phyloP scores from a whole-genome alignment of 2,113 vertebrate species.

The Alectura lathami region DNA sequence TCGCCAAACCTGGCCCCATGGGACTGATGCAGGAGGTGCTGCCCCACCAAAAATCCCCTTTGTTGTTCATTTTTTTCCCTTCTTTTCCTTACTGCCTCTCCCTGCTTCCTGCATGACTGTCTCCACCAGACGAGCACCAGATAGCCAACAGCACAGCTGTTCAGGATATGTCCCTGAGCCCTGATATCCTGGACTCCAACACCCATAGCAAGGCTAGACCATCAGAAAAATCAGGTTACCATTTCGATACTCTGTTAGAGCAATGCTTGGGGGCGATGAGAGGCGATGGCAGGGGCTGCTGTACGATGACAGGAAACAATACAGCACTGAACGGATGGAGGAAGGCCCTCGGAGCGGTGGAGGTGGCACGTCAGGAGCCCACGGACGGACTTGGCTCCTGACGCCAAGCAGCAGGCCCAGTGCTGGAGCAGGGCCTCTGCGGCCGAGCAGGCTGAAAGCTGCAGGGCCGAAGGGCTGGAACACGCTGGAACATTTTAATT shows the following conservation, averaged over 20 bases:
- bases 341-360: neutral
- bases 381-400: neutral
- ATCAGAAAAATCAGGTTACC: neutral
- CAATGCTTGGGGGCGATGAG: neutral
- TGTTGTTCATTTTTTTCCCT: too few species aligned
- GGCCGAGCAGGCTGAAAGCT: neutral
- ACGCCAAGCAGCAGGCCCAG: neutral
- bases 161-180: neutral
- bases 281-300: neutral
- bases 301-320: fast-evolving
- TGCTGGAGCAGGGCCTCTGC: neutral
- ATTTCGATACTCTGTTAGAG: neutral
- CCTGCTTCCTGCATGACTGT: neutral
- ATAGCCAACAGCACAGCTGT: neutral
- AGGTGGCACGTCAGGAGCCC: neutral
- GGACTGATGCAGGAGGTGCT: neutral
- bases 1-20: neutral
- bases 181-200: neutral
- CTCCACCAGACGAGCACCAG: neutral
- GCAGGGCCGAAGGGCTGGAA: neutral
- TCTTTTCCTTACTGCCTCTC: neutral
- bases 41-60: neutral
- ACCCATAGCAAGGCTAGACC: neutral
- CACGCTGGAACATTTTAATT: neutral
- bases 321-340: fast-evolving